These are phyloP conservation scores for Syrphus vitripennis DNA, from an alignment of 2,888 invertebrate genomes.

Conservation along the genomic window DNA sequence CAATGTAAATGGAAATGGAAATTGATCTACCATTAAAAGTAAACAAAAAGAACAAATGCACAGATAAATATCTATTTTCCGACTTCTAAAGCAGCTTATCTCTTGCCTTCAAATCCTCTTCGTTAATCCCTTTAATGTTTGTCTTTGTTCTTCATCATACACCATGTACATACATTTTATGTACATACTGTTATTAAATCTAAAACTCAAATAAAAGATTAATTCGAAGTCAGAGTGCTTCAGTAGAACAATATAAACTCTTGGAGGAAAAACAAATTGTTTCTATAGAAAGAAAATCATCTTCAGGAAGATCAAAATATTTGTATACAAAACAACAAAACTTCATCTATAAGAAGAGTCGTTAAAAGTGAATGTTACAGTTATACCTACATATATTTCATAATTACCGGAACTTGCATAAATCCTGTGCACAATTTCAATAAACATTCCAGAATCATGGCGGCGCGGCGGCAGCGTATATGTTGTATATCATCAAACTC, in stretches of 20 bases:
- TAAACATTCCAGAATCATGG: constrained; percentile 26
- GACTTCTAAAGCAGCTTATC: neutral
- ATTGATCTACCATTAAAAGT: neutral
- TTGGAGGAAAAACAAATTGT: neutral
- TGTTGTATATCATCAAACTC: neutral
- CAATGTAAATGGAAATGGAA: neutral
- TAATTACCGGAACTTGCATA: constrained; percentile 56
- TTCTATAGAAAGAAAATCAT: neutral
- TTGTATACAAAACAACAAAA: constrained; percentile 1
- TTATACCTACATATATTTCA: neutral
- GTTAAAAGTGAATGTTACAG: neutral
- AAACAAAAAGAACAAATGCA: neutral
- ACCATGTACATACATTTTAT: neutral
- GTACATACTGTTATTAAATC: constrained; percentile 37
- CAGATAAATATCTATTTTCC: neutral
- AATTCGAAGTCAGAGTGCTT: constrained; percentile 26
- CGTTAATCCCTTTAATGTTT: constrained; percentile 9
- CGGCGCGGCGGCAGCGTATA: neutral
- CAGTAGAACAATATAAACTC: constrained; percentile 11
- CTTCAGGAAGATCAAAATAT: neutral
- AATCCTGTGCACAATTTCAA: constrained; percentile 59
- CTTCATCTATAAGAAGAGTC: neutral
- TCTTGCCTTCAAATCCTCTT: neutral
- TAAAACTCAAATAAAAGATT: constrained; percentile 46
- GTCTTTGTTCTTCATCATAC: neutral